Evolutionary conservation across 2,888 invertebrate genomes (phyloP), one percentile per base, ranked within the genome.

Genomic region (Conchocele bisecta): DNA sequence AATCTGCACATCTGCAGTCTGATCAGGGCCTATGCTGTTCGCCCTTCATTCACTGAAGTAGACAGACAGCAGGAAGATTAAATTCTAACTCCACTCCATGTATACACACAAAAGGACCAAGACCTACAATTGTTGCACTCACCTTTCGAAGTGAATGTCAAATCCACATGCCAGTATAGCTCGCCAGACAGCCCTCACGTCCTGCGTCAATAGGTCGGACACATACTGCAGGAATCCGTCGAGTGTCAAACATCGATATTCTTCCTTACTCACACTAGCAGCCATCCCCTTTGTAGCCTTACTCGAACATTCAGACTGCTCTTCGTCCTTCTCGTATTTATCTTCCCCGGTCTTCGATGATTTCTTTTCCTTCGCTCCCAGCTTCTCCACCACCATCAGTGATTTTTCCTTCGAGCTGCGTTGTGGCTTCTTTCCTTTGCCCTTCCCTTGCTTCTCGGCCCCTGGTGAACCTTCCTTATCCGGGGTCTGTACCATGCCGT

Each of bases 91-190:
- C 11, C n/a, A n/a, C 15, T 37, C 15, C n/a, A 37, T 1, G 17
- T 1, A 37, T 1, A 37, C 1, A 37, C 15, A 37, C 2, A 37
- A 15, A n/a, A n/a, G 13, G n/a, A 44, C 44, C 13, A 13, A 44
- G 13, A 44, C 15, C 15, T 20, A 22, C 11, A 9, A 42, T 15
- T 13, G 22, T n/a, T n/a, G 3, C 11, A 64, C 28, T 41, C 61
- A 89, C 90, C 90, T 88, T 63, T 88, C 86, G 65, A 89, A 86
- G 63, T 89, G 88, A 5, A 90, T 72, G 68, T 90, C 90, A 75
- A 86, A 88, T 20, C 90, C 90, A 80, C 89, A 89, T 4, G 89
- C 81, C 20, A 89, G 72, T 9, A 90, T 77, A 13, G 88, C 89
- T 53, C 85, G 82, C 90, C 90, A 90, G 15, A 88, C 80, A 9